These are phyloP conservation scores for Oreochromis mossambicus DNA, from an alignment of 2,797 vertebrate genomes.

Conservation along the genomic window DNA sequence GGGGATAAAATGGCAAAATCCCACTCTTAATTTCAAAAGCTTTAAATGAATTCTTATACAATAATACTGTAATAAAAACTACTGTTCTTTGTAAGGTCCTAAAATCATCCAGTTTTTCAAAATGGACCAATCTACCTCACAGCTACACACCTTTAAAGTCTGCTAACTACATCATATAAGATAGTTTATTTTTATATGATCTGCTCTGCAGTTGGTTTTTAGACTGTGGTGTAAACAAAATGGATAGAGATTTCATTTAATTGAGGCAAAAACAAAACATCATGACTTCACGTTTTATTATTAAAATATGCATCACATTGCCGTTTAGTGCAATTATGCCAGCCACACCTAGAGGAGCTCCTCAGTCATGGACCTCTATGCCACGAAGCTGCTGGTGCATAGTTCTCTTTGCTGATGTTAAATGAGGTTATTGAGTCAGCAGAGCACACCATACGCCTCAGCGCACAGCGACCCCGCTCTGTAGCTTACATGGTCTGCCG, in stretches of 20 bases:
- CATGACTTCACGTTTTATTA: background rate
- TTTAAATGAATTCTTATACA: background rate
- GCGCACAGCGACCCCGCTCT: background rate
- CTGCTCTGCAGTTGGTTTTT: background rate
- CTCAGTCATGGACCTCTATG: background rate
- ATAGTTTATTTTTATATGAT: background rate
- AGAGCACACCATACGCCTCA: no score
- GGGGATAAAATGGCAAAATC: background rate
- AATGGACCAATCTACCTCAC: background rate
- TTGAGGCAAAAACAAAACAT: background rate
- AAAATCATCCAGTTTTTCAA: background rate
- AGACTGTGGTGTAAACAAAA: background rate
- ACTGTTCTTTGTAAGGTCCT: background rate
- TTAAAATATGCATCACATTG: background rate
- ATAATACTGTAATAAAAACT: background rate
- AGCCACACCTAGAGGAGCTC: background rate
- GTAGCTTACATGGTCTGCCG: background rate
- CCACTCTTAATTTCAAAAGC: background rate
- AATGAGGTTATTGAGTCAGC: no score
- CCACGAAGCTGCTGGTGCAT: background rate
- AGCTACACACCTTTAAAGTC: background rate
- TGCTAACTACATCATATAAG: background rate
- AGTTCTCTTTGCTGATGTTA: background rate
- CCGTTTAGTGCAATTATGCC: background rate
- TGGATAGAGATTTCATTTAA: background rate